Conservation (phyloP, 2,888 invertebrate genomes). For the Zygaena filipendulae region DNA sequence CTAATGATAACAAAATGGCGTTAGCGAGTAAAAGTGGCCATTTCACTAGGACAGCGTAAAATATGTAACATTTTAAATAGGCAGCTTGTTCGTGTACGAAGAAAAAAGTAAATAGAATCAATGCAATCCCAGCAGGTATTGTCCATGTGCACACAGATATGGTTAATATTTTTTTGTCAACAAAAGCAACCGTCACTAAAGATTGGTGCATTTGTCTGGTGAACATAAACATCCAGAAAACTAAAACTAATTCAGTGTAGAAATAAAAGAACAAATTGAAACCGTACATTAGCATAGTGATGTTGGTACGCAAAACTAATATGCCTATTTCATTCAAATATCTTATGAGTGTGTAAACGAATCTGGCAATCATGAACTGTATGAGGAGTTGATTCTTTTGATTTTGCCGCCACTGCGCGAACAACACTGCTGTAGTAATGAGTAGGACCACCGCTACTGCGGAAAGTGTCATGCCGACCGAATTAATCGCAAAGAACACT, state of each 20-base stretch:
- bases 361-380: constrained; percentile 46
- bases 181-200: constrained; percentile 39
- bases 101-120: constrained; percentile 20
- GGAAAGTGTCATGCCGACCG: constrained; percentile 36
- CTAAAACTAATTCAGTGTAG: constrained; percentile 39
- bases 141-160: constrained; percentile 35
- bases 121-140: constrained; percentile 22
- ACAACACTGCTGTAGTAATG: constrained; percentile 35
- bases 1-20: constrained; percentile 31
- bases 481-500: too few species aligned
- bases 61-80: constrained; percentile 18
- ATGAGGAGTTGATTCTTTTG: constrained; percentile 49
- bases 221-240: constrained; percentile 49
- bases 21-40: constrained; percentile 43
- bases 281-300: too few species aligned
- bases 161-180: constrained; percentile 25
- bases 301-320: background rate
- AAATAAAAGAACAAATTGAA: too few species aligned
- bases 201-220: constrained; percentile 42
- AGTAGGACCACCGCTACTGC: constrained; percentile 30
- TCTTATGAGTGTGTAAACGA: constrained; percentile 32
- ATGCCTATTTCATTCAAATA: constrained; percentile 15
- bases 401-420: constrained; percentile 41
- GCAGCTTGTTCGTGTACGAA: constrained; percentile 12
- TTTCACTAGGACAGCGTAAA: constrained; percentile 32